Conservation (phyloP, 2,888 invertebrate species). For the Gymnoscelis rufifasciata region DNA sequence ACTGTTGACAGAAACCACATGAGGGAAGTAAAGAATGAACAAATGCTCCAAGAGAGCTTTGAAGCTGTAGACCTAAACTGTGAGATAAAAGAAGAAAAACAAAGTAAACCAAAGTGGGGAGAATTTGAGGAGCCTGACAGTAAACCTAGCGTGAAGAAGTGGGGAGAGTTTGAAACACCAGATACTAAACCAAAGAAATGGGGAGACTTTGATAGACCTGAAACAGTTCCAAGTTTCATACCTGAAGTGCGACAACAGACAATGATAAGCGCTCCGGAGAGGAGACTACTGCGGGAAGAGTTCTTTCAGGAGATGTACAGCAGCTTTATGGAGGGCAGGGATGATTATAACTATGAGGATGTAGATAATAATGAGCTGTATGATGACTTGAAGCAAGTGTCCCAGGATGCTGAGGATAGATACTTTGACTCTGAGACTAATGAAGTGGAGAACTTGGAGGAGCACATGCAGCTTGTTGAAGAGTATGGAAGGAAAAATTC, state of each 20-base stretch:
- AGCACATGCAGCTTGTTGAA: constrained; percentile 61
- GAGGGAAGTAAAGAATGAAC: constrained; percentile 80
- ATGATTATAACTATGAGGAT: constrained; percentile 90
- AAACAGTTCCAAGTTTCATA: constrained; percentile 47
- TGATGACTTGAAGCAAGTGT: constrained; percentile 83
- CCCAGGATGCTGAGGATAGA: constrained; percentile 91
- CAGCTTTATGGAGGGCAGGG: constrained; percentile 89
- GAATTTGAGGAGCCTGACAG: constrained; percentile 8
- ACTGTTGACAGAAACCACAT: constrained; percentile 87
- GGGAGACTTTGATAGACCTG: constrained; percentile 78
- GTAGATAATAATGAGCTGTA: constrained; percentile 90
- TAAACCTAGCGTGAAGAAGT: constrained; percentile 4
- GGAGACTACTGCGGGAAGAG: constrained; percentile 85
- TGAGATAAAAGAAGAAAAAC: constrained; percentile 24
- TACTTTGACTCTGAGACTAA: constrained; percentile 93
- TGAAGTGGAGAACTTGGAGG: constrained; percentile 69
- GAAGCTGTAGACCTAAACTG: constrained; percentile 44
- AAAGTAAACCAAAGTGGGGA: constrained; percentile 8
- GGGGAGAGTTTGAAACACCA: constrained; percentile 20
- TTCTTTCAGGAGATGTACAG: constrained; percentile 91
- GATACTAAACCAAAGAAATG: constrained; percentile 50
- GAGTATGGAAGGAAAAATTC: constrained; percentile 51
- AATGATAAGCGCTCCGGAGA: constrained; percentile 79
- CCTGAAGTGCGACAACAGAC: constrained; percentile 51
- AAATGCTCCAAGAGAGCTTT: constrained; percentile 79